Base-by-base conservation (phyloP, 1,140 invertebrate genomes). In the Doryteuthis pealeii region DNA sequence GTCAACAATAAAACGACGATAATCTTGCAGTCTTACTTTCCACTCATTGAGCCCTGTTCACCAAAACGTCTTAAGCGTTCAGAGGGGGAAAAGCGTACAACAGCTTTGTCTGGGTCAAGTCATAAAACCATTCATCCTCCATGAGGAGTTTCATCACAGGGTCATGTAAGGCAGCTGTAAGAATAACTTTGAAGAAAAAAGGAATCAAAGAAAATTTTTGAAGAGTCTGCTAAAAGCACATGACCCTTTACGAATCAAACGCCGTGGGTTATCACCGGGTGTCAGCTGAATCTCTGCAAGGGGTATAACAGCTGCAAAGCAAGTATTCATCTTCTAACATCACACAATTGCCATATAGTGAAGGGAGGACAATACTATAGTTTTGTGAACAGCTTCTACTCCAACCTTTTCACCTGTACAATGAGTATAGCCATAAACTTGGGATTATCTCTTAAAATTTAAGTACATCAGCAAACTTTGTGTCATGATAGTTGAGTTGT, bases 141-240 rank as follows among this genome's bases (percentile, higher is more conserved):
- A 94, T 95, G 3, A 99, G 89, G n/a, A 99, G 90, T 66, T 93
- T 91, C 91, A 98, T 94, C 58, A 99, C 94, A 1, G 97, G 96
- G 22, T 92, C 92, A 84, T 97, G 93, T 4, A 99, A 90, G 3
- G 96, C 94, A 26, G 96, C 93, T 0, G 95, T 95, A 99, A 90
- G 88, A 99, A 99, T 66, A 98, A 91, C 80, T 96, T 94, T 0
- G 95, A 93, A 8, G 95, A 94, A 81, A 95, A 94, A 54, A 96
- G 90, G n/a, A 92, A 93, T 85, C 99, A 97, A 71, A 94, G 94
- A 84, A 97, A 94, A 32, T 93, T 91, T 78, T 93, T 93, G 88
- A 96, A 99, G 31, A 98, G 89, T n/a, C 92, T 91, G 33, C 94
- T 92, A 84, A 99, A 96, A 3, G 96, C 93, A 86, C 94, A 95